Percentiles rank a stretch among this genome's conserved stretches.
Evolutionary conservation across 2,797 vertebrate species (phyloP).

Genomic region (Pagetopsis macropterus): DNA sequence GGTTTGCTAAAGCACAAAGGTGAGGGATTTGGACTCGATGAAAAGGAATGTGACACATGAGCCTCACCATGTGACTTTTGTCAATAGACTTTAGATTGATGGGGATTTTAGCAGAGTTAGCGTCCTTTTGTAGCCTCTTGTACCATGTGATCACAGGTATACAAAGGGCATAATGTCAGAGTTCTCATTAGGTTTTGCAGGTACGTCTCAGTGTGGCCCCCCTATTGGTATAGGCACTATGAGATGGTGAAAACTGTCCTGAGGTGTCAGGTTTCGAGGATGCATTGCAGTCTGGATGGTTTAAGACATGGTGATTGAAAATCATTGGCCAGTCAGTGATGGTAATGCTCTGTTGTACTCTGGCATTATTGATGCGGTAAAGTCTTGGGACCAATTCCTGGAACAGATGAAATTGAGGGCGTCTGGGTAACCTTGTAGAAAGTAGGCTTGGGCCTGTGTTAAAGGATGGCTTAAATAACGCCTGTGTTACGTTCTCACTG

Average conservation of each 20-base stretch:
- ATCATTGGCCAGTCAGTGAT: neutral
- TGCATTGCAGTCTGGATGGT: neutral
- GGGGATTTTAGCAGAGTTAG: conserved; percentile 45
- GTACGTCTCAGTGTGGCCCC: neutral
- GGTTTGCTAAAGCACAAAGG: conserved; percentile 56
- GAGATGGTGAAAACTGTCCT: neutral
- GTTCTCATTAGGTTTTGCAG: conserved; percentile 4
- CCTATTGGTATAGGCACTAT: neutral
- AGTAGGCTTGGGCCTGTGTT: neutral
- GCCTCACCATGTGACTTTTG: conserved; percentile 67
- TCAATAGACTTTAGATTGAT: conserved; percentile 74
- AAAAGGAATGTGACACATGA: conserved; percentile 75
- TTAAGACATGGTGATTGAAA: conserved; percentile 8
- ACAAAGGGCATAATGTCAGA: neutral
- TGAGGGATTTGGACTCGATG: conserved; percentile 69
- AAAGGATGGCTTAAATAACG: neutral
- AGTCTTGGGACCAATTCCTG: neutral
- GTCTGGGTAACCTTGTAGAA: neutral
- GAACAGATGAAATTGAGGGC: neutral
- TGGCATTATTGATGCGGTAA: neutral
- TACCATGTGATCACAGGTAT: conserved; percentile 16
- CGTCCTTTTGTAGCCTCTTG: conserved; percentile 15
- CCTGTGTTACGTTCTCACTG: neutral
- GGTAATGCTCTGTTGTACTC: neutral
- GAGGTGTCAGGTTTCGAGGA: neutral